A percentile compares a stretch with the other conserved stretches of the same genome.
Conservation (phyloP, 2,113 vertebrate species). For the Oreochromis niloticus region DNA sequence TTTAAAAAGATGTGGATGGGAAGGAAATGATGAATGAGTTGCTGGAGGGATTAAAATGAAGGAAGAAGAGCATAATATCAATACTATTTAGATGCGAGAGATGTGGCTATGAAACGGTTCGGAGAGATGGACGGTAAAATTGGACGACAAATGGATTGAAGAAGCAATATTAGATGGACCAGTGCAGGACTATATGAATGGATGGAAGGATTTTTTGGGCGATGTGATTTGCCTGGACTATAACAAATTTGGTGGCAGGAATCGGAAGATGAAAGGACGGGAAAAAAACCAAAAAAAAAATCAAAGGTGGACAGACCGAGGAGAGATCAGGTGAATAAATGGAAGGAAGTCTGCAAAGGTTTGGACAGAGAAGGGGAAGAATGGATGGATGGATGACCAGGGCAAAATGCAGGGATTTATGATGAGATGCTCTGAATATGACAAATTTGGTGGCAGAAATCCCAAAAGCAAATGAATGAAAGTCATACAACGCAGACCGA, state of each 20-base stretch:
- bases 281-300: neutral
- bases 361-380: neutral
- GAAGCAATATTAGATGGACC: neutral
- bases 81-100: neutral
- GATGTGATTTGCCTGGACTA: neutral
- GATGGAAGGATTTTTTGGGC: neutral
- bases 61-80: neutral
- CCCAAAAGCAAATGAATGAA: neutral
- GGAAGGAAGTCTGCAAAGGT: neutral
- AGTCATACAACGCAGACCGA: neutral
- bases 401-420: neutral
- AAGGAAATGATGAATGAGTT: neutral
- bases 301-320: neutral
- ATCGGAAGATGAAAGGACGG: neutral
- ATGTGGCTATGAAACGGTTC: neutral
- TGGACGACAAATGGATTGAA: neutral
- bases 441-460: neutral
- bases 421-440: neutral
- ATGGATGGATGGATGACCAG: neutral
- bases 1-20: neutral
- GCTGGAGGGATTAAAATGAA: neutral
- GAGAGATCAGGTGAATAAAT: neutral
- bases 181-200: neutral
- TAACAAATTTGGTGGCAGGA: neutral
- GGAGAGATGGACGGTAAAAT: neutral